phyloP scores from a whole-genome alignment of 2,797 vertebrate genomes.

The Scyliorhinus canicula region DNA sequence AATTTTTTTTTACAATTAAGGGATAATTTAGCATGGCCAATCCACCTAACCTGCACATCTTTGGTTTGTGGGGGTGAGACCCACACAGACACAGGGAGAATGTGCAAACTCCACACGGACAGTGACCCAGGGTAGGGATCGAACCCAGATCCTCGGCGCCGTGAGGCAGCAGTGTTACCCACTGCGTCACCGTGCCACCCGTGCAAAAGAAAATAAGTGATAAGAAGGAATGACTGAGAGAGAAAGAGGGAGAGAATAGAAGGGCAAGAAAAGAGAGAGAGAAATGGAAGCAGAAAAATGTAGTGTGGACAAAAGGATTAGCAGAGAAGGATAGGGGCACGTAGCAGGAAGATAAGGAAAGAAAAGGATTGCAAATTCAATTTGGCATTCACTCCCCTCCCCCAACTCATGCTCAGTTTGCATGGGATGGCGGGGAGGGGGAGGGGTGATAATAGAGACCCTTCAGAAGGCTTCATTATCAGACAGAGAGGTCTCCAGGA shows the following conservation, averaged over 20 bases:
- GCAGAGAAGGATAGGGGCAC: background rate
- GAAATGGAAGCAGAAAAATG: conserved; percentile 7
- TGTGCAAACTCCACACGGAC: too few species aligned
- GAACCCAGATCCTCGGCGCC: too few species aligned
- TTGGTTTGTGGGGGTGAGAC: too few species aligned
- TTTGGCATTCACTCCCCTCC: conserved; percentile 1
- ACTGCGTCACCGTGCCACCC: too few species aligned
- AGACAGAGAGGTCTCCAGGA: background rate
- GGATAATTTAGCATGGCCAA: too few species aligned
- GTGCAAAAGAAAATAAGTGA: background rate
- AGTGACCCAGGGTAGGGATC: too few species aligned
- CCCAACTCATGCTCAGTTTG: conserved; percentile 3
- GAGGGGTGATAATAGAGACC: conserved; percentile 26
- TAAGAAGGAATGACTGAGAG: background rate
- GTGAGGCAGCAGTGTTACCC: too few species aligned
- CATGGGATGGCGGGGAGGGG: background rate
- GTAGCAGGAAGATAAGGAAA: conserved; percentile 5
- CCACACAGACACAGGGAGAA: too few species aligned
- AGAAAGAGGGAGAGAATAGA: background rate
- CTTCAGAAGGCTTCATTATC: conserved; percentile 22
- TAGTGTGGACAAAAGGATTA: conserved; percentile 16
- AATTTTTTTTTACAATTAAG: too few species aligned
- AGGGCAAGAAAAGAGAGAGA: background rate
- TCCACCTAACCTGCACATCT: too few species aligned
- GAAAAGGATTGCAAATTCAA: conserved; percentile 30